A percentile compares a stretch with the other conserved stretches of the same genome.
Evolutionary conservation across 1,140 invertebrate species (phyloP).

Genomic region (Lepidurus couesii): DNA sequence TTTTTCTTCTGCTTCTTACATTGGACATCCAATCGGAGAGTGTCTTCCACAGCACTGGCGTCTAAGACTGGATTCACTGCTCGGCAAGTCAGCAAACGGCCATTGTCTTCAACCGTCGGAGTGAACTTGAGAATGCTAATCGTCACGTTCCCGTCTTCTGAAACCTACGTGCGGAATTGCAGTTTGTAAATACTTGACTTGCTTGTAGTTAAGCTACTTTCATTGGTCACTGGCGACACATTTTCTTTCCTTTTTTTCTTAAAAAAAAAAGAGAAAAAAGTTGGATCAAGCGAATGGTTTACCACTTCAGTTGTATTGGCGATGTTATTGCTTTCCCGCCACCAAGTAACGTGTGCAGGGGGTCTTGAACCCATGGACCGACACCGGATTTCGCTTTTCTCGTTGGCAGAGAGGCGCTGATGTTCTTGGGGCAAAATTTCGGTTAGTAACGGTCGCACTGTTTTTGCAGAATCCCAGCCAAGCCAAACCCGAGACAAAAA

Average conservation of each 20-base stretch:
- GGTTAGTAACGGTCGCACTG: neutral
- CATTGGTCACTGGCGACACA: neutral
- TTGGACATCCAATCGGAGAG: constrained; percentile 43
- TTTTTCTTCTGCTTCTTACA: constrained; percentile 42
- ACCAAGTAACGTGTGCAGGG: constrained; percentile 67
- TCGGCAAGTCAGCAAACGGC: constrained; percentile 42
- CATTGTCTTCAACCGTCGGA: constrained; percentile 42
- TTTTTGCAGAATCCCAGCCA: neutral
- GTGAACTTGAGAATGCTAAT: constrained; percentile 42
- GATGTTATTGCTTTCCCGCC: constrained; percentile 44
- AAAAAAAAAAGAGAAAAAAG: too few relatives aligned
- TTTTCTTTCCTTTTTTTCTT: too few relatives aligned
- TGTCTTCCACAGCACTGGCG: constrained; percentile 42
- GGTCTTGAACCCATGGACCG: constrained; percentile 72
- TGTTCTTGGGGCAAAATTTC: constrained; percentile 18
- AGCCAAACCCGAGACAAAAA: neutral
- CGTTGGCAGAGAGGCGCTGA: constrained; percentile 69
- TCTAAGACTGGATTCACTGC: constrained; percentile 43
- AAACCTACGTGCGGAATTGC: constrained; percentile 37
- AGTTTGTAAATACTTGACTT: constrained; percentile 38
- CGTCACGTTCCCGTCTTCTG: constrained; percentile 42
- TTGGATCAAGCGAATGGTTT: neutral
- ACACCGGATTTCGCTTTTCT: constrained; percentile 72
- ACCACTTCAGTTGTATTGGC: constrained; percentile 5
- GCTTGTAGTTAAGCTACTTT: neutral